phyloP scores from a whole-genome alignment of 2,113 vertebrate genomes.

The Felis chaus region DNA sequence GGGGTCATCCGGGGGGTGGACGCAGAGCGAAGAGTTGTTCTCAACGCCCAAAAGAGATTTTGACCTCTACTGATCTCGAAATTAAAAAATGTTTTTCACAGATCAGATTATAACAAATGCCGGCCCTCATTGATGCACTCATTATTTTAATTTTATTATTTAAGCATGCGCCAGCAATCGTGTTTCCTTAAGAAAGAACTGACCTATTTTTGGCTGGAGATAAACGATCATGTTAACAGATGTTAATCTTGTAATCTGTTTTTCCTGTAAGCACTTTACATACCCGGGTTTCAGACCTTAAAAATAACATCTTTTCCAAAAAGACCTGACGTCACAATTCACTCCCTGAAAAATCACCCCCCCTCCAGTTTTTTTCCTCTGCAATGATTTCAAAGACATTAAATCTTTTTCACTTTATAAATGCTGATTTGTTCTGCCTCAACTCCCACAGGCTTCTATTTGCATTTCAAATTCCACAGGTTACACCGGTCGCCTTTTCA shows the following conservation, averaged over 20 bases:
- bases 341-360: constrained; percentile 66
- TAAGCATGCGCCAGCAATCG: constrained; percentile 83
- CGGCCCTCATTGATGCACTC: constrained; percentile 76
- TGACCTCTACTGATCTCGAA: constrained; percentile 79
- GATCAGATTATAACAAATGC: constrained; percentile 52
- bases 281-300: constrained; percentile 81
- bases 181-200: constrained; percentile 90
- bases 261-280: constrained; percentile 87
- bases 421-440: constrained; percentile 87
- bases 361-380: constrained; percentile 42
- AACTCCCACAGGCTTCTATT: constrained; percentile 87
- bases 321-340: constrained; percentile 82
- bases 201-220: constrained; percentile 90
- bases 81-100: constrained; percentile 67
- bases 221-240: constrained; percentile 90
- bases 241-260: constrained; percentile 92
- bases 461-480: constrained; percentile 91
- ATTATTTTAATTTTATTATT: constrained; percentile 87
- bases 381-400: constrained; percentile 85
- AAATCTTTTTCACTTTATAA: constrained; percentile 86
- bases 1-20: not conserved
- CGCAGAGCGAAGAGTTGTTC: constrained; percentile 60
- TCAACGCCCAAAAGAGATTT: constrained; percentile 76
- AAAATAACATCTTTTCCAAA: constrained; percentile 77
- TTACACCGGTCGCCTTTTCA: constrained; percentile 86